These are phyloP conservation scores for Pelusios castaneus DNA, from an alignment of 2,113 vertebrate species.

Conservation along the genomic window DNA sequence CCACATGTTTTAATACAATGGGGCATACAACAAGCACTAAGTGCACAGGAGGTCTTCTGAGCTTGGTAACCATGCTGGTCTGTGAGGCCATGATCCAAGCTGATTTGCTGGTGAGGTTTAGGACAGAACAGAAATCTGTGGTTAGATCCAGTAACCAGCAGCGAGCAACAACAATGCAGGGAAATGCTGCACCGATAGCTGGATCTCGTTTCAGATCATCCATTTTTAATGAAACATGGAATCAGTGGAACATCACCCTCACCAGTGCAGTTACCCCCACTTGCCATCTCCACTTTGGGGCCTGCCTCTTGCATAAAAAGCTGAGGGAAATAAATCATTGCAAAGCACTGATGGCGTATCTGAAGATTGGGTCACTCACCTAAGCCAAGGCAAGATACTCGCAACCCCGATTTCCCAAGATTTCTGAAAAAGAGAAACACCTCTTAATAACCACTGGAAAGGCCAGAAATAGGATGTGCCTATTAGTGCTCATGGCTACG, in stretches of 20 bases:
- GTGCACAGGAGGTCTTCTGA: neutral
- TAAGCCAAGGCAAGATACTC: conserved; percentile 97
- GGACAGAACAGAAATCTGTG: neutral
- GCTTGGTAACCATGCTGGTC: neutral
- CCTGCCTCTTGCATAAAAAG: neutral
- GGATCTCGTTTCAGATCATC: neutral
- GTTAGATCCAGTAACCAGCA: neutral
- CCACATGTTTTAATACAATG: neutral
- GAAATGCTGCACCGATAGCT: neutral
- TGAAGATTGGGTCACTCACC: conserved; percentile 80
- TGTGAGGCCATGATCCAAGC: neutral
- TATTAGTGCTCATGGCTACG: neutral
- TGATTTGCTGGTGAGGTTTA: neutral
- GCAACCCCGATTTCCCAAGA: conserved; percentile 95
- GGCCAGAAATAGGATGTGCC: fast-evolving
- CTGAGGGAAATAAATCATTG: neutral
- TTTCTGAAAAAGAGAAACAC: conserved; percentile 85
- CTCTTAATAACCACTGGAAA: neutral
- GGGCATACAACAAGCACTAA: neutral
- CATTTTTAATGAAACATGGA: neutral
- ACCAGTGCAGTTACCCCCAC: neutral
- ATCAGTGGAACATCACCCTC: neutral
- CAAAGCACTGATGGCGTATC: neutral
- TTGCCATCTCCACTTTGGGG: neutral
- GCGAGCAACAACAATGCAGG: neutral